Percentiles rank a stretch among this genome's conserved stretches.
Conservation (phyloP, 2,888 invertebrate species). For the Hanleya hanleyi region DNA sequence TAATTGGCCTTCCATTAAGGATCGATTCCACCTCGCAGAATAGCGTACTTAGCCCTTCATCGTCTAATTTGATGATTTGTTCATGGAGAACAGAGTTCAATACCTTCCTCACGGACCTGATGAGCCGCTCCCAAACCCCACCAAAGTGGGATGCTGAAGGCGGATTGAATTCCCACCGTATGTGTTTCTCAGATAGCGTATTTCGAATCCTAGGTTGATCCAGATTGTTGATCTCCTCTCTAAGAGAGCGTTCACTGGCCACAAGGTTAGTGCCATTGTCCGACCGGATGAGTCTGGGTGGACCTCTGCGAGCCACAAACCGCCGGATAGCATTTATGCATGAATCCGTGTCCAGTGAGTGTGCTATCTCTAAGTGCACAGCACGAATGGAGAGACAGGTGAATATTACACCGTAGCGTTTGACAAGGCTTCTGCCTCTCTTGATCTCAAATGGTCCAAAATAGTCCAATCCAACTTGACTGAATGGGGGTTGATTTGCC, state of each 20-base stretch:
- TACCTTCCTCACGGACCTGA: no score
- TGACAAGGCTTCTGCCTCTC: conserved; percentile 16
- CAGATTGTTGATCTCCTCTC: conserved; percentile 25
- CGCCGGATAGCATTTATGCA: conserved; percentile 29
- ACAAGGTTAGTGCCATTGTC: conserved; percentile 36
- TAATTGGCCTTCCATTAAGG: no score
- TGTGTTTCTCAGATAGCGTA: conserved; percentile 18
- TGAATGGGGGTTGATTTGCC: conserved; percentile 22
- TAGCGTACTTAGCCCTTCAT: no score
- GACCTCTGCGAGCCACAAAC: conserved; percentile 28
- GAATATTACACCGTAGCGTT: conserved; percentile 36
- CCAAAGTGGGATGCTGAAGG: no score
- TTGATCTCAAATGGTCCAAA: conserved; percentile 30
- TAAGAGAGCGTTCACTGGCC: conserved; percentile 28
- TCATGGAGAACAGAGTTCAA: no score
- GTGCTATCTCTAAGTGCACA: conserved; percentile 28
- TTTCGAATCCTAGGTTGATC: conserved; percentile 21
- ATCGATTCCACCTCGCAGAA: no score
- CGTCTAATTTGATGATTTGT: no score
- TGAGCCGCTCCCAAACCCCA: no score
- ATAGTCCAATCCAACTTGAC: conserved; percentile 21
- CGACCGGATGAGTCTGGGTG: not conserved
- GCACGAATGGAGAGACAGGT: conserved; percentile 29
- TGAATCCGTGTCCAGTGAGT: conserved; percentile 20
- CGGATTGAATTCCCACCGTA: no score